Conservation (phyloP, 2,888 invertebrate species). For the Tortricodes alternella region DNA sequence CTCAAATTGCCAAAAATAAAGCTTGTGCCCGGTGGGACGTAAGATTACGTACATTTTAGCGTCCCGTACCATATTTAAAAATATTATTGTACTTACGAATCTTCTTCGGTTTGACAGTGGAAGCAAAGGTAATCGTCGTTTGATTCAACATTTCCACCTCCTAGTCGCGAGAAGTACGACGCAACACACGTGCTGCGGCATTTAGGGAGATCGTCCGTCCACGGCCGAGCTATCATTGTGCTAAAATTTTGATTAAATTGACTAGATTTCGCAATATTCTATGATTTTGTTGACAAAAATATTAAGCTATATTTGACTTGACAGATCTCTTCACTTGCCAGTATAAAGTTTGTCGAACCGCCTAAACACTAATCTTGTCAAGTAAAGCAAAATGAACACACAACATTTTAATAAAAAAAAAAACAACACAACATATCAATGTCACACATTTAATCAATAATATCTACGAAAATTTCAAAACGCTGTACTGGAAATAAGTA, state of each 20-base stretch:
- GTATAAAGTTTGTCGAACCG: background rate
- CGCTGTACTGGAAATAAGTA: too few species aligned
- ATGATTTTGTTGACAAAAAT: slow-evolving; percentile 18
- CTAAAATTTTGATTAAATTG: background rate
- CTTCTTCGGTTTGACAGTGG: slow-evolving; percentile 90
- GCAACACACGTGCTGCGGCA: slow-evolving; percentile 91
- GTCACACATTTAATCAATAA: too few species aligned
- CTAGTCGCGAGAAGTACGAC: slow-evolving; percentile 85
- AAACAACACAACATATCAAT: too few species aligned
- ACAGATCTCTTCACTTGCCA: slow-evolving; percentile 1
- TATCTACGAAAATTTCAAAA: too few species aligned
- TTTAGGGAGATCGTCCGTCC: slow-evolving; percentile 94
- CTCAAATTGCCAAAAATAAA: too few species aligned
- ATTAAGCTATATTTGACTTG: background rate
- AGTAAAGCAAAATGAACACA: too few species aligned
- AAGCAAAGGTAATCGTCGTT: slow-evolving; percentile 86
- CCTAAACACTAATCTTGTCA: too few species aligned
- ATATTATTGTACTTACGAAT: slow-evolving; percentile 83
- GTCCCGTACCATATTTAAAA: too few species aligned
- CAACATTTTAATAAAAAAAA: too few species aligned
- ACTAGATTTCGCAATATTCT: background rate
- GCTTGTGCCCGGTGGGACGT: too few species aligned
- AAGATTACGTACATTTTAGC: too few species aligned
- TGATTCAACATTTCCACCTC: slow-evolving; percentile 55
- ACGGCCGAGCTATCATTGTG: slow-evolving; percentile 79